A percentile compares a stretch with the other conserved stretches of the same genome.
phyloP scores from a whole-genome alignment of 2,888 invertebrate genomes.

The Heteromurus nitidus region DNA sequence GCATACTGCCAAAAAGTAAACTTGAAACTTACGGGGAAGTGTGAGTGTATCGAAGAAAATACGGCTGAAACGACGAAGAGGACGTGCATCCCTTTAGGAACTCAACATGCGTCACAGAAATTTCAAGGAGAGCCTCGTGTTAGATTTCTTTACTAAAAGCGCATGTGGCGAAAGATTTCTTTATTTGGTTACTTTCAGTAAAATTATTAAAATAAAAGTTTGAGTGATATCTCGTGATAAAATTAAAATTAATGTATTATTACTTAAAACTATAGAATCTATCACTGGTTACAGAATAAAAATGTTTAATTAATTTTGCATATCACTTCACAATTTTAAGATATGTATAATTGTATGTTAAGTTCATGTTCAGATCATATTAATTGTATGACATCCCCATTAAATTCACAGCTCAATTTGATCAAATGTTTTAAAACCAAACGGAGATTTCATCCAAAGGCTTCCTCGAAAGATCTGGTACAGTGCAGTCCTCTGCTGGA shows the following conservation, averaged over 20 bases:
- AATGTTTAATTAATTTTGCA: too few species aligned
- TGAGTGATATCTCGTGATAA: too few species aligned
- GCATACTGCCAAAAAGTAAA: slow-evolving; percentile 44
- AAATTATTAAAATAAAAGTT: background rate
- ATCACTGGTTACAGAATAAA: background rate
- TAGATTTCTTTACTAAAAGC: too few species aligned
- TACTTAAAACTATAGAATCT: too few species aligned
- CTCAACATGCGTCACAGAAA: too few species aligned
- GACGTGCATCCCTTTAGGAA: slow-evolving; percentile 39
- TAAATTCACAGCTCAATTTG: too few species aligned
- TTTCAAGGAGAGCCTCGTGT: too few species aligned
- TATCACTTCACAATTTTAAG: too few species aligned
- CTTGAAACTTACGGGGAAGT: slow-evolving; percentile 34
- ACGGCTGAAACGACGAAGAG: slow-evolving; percentile 28
- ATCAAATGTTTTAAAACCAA: slow-evolving; percentile 47
- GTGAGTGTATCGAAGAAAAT: slow-evolving; percentile 24
- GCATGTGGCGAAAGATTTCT: background rate
- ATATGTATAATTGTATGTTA: too few species aligned
- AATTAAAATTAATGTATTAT: too few species aligned
- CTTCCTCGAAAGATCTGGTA: slow-evolving; percentile 87
- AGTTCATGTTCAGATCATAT: too few species aligned
- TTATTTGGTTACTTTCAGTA: slow-evolving; percentile 1
- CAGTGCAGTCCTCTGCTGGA: slow-evolving; percentile 84
- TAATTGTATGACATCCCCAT: too few species aligned
- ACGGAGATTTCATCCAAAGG: slow-evolving; percentile 81